A percentile compares a stretch with the other conserved stretches of the same genome.
phyloP scores from a whole-genome alignment of 2,888 invertebrate genomes.

The Anoplius nigerrimus region DNA sequence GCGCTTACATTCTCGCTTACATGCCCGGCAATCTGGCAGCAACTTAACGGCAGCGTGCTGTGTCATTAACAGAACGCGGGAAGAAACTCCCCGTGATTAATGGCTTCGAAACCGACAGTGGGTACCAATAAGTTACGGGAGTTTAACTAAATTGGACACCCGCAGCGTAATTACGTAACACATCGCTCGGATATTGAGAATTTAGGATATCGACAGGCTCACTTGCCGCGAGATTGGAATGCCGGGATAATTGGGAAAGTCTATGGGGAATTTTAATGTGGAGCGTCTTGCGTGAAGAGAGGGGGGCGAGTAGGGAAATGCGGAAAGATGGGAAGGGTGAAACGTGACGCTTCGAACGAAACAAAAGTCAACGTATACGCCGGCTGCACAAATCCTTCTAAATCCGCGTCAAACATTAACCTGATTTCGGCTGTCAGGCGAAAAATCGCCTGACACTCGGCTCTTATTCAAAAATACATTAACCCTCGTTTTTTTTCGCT shows the following conservation, averaged over 20 bases:
- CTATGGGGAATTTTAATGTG: slow-evolving; percentile 4
- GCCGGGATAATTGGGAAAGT: slow-evolving; percentile 9
- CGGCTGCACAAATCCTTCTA: too few relatives aligned
- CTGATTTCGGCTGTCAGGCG: too few relatives aligned
- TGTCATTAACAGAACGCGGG: too few relatives aligned
- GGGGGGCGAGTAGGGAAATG: background rate
- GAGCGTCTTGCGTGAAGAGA: too few relatives aligned
- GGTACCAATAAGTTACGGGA: slow-evolving; percentile 23
- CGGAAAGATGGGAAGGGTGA: slow-evolving; percentile 1
- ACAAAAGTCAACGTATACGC: too few relatives aligned
- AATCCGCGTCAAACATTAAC: too few relatives aligned
- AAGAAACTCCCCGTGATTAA: slow-evolving; percentile 1
- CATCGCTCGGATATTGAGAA: slow-evolving; percentile 19
- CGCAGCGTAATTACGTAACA: slow-evolving; percentile 27
- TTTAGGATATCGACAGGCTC: slow-evolving; percentile 20
- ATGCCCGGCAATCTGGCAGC: too few relatives aligned
- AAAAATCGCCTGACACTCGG: too few relatives aligned
- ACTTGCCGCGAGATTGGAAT: background rate
- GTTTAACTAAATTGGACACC: slow-evolving; percentile 32
- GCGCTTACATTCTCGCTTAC: too few relatives aligned
- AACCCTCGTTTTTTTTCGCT: background rate
- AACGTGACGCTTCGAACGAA: too few relatives aligned
- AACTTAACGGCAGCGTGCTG: too few relatives aligned
- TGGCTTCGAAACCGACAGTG: background rate
- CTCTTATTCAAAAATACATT: too few relatives aligned